These are phyloP conservation scores for Micrasema longulum DNA, from an alignment of 1,140 invertebrate species.

Conservation along the genomic window DNA sequence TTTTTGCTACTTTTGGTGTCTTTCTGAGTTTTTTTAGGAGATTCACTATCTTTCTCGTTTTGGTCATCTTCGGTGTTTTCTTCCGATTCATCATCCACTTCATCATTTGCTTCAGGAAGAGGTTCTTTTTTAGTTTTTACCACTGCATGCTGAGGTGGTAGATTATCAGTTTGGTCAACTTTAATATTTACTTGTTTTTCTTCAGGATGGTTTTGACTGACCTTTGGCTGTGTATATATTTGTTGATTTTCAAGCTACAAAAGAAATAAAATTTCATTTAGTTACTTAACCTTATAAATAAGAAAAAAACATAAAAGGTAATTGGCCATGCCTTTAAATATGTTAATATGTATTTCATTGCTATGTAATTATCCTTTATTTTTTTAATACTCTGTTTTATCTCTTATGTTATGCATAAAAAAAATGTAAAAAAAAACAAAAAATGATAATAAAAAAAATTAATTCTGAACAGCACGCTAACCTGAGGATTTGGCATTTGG, in stretches of 20 bases:
- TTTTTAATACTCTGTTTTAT: too few species aligned
- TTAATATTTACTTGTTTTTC: conserved; percentile 26
- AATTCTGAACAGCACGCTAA: conserved; percentile 28
- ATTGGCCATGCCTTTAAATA: too few species aligned
- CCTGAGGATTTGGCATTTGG: conserved; percentile 48
- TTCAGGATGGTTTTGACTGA: conserved; percentile 32
- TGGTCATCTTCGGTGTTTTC: conserved; percentile 56
- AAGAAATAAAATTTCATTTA: background rate
- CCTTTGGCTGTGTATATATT: conserved; percentile 43
- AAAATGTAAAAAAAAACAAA: too few species aligned
- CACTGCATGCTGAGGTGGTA: conserved; percentile 11
- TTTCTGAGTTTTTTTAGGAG: conserved; percentile 55
- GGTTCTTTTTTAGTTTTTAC: conserved; percentile 44
- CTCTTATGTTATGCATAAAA: too few species aligned
- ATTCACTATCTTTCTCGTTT: conserved; percentile 56
- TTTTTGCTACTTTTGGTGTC: conserved; percentile 52
- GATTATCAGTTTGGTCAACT: conserved; percentile 40
- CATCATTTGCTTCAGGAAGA: conserved; percentile 21
- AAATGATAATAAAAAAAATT: too few species aligned
- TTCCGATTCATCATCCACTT: conserved; percentile 46
- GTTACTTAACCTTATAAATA: background rate
- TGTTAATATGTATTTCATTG: too few species aligned
- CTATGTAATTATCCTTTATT: too few species aligned
- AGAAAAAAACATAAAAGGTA: background rate
- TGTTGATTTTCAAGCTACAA: conserved; percentile 44